phyloP scores from a whole-genome alignment of 2,888 invertebrate genomes.

The Adelognathus sp. region DNA sequence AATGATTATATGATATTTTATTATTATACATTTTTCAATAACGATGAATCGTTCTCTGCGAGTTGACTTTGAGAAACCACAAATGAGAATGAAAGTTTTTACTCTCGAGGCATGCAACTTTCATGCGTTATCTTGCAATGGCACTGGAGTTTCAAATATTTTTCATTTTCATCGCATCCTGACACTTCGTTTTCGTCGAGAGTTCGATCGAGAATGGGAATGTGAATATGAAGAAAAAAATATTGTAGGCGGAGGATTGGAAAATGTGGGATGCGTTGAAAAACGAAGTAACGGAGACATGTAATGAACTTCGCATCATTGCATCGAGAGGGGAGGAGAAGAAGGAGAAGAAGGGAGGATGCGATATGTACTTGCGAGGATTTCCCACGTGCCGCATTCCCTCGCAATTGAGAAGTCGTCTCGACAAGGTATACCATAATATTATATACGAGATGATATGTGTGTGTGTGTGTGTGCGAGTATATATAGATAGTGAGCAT shows the following conservation, averaged over 20 bases:
- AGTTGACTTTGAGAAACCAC: too few relatives aligned
- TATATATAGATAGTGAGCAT: background rate
- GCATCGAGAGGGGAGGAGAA: background rate
- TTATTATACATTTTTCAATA: too few relatives aligned
- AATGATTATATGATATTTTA: too few relatives aligned
- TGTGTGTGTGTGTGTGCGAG: background rate
- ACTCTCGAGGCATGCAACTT: too few relatives aligned
- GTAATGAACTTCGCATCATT: background rate
- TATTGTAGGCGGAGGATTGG: background rate
- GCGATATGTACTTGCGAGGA: slow-evolving; percentile 4
- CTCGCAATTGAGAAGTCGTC: slow-evolving; percentile 39
- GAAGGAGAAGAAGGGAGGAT: background rate
- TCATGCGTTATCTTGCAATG: too few relatives aligned
- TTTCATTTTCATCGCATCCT: too few relatives aligned
- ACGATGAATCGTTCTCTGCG: too few relatives aligned
- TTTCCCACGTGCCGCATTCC: slow-evolving; percentile 54
- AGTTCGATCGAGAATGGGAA: too few relatives aligned
- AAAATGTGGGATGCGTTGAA: background rate
- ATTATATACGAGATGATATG: slow-evolving; percentile 6
- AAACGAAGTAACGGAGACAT: background rate
- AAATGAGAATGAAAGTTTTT: too few relatives aligned
- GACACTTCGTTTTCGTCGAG: too few relatives aligned
- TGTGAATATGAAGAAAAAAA: background rate
- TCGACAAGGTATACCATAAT: background rate
- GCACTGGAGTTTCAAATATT: too few relatives aligned